Conservation (phyloP, 2,113 vertebrate genomes). For the Pipra filicauda region DNA sequence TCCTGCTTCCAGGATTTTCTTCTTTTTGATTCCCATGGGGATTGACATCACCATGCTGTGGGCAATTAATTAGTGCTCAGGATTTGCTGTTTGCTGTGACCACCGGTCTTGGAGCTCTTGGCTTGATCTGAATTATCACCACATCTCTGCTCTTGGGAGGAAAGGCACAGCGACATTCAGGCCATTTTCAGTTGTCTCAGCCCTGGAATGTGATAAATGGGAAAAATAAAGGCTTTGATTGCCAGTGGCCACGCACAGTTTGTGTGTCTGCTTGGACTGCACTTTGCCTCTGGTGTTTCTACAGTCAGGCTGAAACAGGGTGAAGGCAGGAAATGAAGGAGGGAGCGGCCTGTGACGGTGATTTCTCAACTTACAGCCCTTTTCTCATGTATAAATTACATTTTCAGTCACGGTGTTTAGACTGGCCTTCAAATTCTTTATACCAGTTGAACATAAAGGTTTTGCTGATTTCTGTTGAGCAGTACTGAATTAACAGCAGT, state of each 20-base stretch:
- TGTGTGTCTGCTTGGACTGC: neutral
- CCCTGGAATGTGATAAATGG: neutral
- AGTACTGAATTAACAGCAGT: neutral
- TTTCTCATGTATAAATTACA: neutral
- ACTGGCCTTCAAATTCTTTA: neutral
- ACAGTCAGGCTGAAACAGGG: neutral
- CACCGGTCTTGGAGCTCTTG: neutral
- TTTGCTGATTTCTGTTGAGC: neutral
- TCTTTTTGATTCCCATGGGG: neutral
- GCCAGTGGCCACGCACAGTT: neutral
- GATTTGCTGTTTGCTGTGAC: neutral
- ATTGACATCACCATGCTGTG: neutral
- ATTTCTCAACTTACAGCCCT: neutral
- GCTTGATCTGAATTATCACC: neutral
- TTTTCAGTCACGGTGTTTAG: neutral
- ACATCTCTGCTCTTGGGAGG: neutral
- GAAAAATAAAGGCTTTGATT: neutral
- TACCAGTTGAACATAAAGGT: neutral
- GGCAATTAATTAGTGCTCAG: neutral
- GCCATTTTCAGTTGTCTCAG: neutral
- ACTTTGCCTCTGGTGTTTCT: neutral
- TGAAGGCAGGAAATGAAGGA: neutral
- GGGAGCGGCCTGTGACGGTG: neutral
- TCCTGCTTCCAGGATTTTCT: neutral
- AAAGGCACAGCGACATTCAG: neutral